phyloP scores from a whole-genome alignment of 2,888 invertebrate species.

The Aleiodes alternator region DNA sequence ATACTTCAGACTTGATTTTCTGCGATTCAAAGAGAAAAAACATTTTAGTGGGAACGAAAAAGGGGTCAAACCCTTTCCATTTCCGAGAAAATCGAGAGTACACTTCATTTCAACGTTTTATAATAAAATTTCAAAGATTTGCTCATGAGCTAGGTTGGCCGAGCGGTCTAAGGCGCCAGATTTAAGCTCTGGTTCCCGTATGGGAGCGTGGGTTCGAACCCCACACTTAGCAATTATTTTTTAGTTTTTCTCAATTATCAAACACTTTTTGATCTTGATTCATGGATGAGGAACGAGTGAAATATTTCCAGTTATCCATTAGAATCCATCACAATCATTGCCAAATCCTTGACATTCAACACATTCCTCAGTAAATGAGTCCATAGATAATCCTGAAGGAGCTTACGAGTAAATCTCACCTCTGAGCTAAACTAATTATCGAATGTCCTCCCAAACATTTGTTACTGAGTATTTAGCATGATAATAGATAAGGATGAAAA shows the following conservation, averaged over 20 bases:
- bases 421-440: constrained; percentile 56
- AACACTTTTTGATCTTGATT: neutral
- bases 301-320: no score
- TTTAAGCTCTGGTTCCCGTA: constrained; percentile 82
- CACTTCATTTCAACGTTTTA: neutral
- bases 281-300: neutral
- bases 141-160: constrained; percentile 79
- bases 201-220: constrained; percentile 84
- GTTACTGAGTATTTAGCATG: constrained; percentile 18
- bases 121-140: neutral
- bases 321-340: neutral
- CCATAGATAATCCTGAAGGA: constrained; percentile 67
- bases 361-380: constrained; percentile 61
- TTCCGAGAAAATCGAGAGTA: no score
- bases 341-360: constrained; percentile 5
- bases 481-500: constrained; percentile 16
- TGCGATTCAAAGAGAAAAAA: no score
- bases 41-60: no score
- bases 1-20: no score
- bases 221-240: constrained; percentile 68
- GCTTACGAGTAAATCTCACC: constrained; percentile 49
- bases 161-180: constrained; percentile 84
- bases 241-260: neutral
- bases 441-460: constrained; percentile 52
- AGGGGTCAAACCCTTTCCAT: no score